A percentile compares a stretch with the other conserved stretches of the same genome.
Conservation (phyloP, 2,797 vertebrate genomes). For the Pangasius macronema region DNA sequence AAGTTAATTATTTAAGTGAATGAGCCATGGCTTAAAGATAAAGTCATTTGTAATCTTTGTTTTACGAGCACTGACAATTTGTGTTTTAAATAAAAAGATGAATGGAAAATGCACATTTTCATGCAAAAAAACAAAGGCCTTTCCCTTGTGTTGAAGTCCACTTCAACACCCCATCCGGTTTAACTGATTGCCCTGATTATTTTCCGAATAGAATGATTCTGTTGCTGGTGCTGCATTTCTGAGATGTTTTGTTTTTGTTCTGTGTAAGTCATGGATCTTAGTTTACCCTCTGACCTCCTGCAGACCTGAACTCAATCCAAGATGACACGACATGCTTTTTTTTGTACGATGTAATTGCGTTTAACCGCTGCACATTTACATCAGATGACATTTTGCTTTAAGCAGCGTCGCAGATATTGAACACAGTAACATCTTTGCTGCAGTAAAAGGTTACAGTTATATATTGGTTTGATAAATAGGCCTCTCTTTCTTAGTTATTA, state of each 20-base stretch:
- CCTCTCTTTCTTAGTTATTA: background rate
- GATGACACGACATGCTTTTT: background rate
- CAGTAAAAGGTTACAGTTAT: conserved; percentile 18
- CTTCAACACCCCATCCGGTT: background rate
- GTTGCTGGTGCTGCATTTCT: background rate
- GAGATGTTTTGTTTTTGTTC: background rate
- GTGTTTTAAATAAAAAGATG: background rate
- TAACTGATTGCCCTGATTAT: too few species aligned
- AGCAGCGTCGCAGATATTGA: conserved; percentile 18
- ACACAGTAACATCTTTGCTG: background rate
- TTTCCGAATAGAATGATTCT: background rate
- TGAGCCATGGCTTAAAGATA: background rate
- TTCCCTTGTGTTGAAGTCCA: too few species aligned
- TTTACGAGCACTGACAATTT: background rate
- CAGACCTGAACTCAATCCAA: background rate
- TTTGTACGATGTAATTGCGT: background rate
- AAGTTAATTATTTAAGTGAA: background rate
- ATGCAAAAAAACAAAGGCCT: background rate
- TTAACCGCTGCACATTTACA: background rate
- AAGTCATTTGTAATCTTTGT: background rate
- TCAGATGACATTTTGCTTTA: conserved; percentile 3
- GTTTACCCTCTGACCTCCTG: background rate
- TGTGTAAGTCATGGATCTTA: background rate
- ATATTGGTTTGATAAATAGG: background rate
- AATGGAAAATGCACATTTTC: background rate